These are phyloP conservation scores for Petrocephalus microphthalmus DNA, from an alignment of 2,113 vertebrate species.

Conservation along the genomic window DNA sequence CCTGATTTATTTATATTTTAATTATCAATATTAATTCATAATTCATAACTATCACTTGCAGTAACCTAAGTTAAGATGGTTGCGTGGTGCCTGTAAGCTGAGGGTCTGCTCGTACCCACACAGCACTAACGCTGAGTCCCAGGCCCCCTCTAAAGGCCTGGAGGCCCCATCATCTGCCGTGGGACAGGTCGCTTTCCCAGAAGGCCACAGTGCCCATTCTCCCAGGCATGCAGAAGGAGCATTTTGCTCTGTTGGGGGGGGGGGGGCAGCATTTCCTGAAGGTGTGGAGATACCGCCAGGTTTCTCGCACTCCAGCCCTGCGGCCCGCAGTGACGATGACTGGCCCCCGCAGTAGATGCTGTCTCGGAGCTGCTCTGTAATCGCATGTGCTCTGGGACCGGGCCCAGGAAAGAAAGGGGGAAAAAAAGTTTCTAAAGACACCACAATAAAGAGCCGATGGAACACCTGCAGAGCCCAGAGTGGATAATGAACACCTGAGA, in stretches of 20 bases:
- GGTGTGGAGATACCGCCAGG: slow-evolving; percentile 7
- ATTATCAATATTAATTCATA: background rate
- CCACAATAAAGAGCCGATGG: slow-evolving; percentile 43
- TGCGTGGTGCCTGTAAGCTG: background rate
- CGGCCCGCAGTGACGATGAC: slow-evolving; percentile 40
- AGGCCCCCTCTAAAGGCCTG: background rate
- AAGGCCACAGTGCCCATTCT: background rate
- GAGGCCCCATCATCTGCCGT: background rate
- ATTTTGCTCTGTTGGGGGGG: background rate
- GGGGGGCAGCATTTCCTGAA: slow-evolving; percentile 5
- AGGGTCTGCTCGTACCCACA: background rate
- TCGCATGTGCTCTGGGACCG: slow-evolving; percentile 57
- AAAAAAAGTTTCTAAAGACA: slow-evolving; percentile 47
- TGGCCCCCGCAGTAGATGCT: slow-evolving; percentile 50
- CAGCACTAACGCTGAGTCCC: background rate
- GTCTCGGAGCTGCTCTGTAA: slow-evolving; percentile 55
- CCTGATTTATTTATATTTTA: background rate
- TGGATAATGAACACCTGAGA: slow-evolving; percentile 70
- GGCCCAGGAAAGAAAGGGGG: slow-evolving; percentile 36
- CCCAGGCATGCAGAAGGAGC: background rate
- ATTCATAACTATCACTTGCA: background rate
- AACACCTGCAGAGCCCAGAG: slow-evolving; percentile 60
- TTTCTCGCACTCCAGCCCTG: slow-evolving; percentile 7
- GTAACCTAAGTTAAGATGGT: background rate
- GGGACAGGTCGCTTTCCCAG: background rate